Base-by-base conservation (phyloP, 2,888 invertebrate species). In the Tortrix viridana region DNA sequence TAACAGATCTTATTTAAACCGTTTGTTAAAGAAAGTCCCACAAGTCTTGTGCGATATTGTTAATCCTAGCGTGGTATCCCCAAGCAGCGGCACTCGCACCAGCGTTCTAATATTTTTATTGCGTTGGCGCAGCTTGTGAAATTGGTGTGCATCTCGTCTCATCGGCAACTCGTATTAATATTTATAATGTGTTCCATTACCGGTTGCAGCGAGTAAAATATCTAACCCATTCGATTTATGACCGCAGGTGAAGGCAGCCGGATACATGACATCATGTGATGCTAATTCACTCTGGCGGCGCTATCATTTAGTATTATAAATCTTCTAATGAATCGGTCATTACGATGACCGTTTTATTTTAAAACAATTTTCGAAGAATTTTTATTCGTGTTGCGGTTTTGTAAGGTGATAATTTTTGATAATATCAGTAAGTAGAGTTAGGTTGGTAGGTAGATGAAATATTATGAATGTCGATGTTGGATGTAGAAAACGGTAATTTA, bases 181-280 rank as follows among this genome's bases (percentile, higher is more conserved):
- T 82, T 80, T 41, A 53, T 53, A 22, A 44, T 44, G 32, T 85
- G 83, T 83, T 83, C 82, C 82, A 86, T 88, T 86, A 85, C 83
- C 81, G 84, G 83, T 88, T 81, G 85, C 84, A 81, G 75, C 80
- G 72, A 82, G 80, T 83, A 80, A 82, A 87, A 84, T 78, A 80
- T 81, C 77, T 73, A 82, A 83, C 82, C 78, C 77, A 81, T 82
- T 84, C 82, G 84, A 86, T 86, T 86, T 84, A 85, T 84, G 80
- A 81, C 74, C 75, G 78, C 81, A 79, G 79, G 79, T 76, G 75
- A 82, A 82, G 81, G 84, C 83, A 87, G 81, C 81, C 84, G 86
- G 85, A 88, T 85, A 79, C 83, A 81, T 88, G 88, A 88, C 85
- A 84, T 88, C 86, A 88, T 82, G 77, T 80, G 82, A 87, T 86